Evolutionary conservation across 2,888 invertebrate species (phyloP), one percentile per base, ranked within the genome.

Genomic region (Heteromyza rotundicornis): DNA sequence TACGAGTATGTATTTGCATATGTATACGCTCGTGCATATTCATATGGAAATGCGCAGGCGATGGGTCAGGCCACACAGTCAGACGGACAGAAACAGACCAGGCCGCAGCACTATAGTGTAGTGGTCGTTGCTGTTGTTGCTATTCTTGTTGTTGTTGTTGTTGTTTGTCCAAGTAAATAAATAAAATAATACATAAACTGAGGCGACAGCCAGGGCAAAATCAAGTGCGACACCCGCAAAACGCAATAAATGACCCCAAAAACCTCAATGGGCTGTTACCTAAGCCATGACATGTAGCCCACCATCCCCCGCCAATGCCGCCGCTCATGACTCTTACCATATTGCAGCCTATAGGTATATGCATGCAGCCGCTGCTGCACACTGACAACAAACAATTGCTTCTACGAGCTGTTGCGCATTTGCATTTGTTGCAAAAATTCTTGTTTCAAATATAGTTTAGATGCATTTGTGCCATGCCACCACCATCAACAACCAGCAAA

Each of bases 221-320:
- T 55, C 59, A 27, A 57, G 49, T 27, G 32, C 57, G 32, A 57
- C 57, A 57, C 35, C 40, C 52, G 53, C 56, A 57, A n/a, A 44
- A 54, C 32, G 54, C 60, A 57, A 53, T 53, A 63, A 63, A 63
- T 63, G 63, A 60, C 63, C 63, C 63, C 63, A 56, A 63, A 63
- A 63, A 60, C 63, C 63, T 54, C 60, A 63, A 63, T 60, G 60
- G 63, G 57, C 63, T 63, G 60, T n/a, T n/a, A n/a, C 55, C 57
- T 24, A 44, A 57, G 55, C 51, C 17, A n/a, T n/a, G n/a, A n/a
- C n/a, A n/a, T n/a, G n/a, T n/a, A n/a, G n/a, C n/a, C n/a, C n/a
- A n/a, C n/a, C n/a, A n/a, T n/a, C n/a, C n/a, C n/a, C n/a, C n/a
- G n/a, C n/a, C n/a, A n/a, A n/a, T n/a, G n/a, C n/a, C n/a, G n/a